Base-by-base conservation (phyloP, 2,113 vertebrate genomes). In the Xenopus laevis region DNA sequence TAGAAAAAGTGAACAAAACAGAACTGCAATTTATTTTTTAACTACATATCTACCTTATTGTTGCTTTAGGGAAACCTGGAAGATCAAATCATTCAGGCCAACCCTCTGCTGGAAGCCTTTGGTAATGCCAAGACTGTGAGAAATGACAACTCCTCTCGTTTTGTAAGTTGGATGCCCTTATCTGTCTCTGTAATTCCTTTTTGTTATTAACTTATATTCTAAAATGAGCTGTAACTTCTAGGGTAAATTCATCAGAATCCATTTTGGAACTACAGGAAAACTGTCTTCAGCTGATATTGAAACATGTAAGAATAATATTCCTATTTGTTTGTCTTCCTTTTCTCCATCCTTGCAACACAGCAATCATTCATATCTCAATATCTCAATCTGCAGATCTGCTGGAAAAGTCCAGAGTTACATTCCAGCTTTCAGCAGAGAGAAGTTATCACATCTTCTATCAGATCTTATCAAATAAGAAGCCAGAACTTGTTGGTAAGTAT, bases 191-290 rank as follows among this genome's bases (percentile, higher is more conserved):
- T 55, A 2, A 55, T 9, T 16, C 4, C 4, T 44, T 64, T 7
- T 64, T 4, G 0, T 18, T 44, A n/a, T 5, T n/a, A 44, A 13
- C 1, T 30, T 3, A n/a, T 40, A n/a, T n/a, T 40, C 7, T 44
- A 9, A 16, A 13, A 1, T 30, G 6, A 7, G 20, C 13, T 64
- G 30, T 64, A 40, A 17, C 10, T 6, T 71, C 74, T 16, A 96
- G 95, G 95, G 96, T 40, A 98, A 98, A 89, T 98, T 98, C 79
- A 98, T 98, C 80, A 82, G 93, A 80, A 98, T 98, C 84, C 95
- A 98, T 81, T 98, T 97, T 72, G 95, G 95, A 71, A 82, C 90
- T 18, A 92, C 94, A 11, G 95, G 96, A 60, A 97, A 98, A 77
- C 81, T 97, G 59, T 92, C 95, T 1, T 98, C 95, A 1, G 95